phyloP scores from a whole-genome alignment of 2,113 vertebrate species.

The Centropristis striata region DNA sequence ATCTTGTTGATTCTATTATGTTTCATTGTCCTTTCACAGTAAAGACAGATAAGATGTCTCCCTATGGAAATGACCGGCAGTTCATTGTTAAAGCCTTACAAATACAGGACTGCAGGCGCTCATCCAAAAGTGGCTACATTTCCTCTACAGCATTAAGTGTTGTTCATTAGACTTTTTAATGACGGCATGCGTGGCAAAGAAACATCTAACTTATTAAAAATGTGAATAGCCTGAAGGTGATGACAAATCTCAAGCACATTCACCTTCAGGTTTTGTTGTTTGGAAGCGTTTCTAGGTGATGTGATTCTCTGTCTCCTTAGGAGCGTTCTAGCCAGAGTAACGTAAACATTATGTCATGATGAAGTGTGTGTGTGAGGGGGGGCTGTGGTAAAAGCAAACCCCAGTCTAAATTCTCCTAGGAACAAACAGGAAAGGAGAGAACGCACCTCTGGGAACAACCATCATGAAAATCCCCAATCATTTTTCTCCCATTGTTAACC shows the following conservation, averaged over 20 bases:
- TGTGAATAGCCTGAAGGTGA: neutral
- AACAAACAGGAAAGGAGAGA: neutral
- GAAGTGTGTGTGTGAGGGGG: constrained; percentile 12
- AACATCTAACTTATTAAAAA: neutral
- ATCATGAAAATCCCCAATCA: constrained; percentile 32
- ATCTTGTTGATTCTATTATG: neutral
- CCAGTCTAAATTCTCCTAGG: constrained; percentile 4
- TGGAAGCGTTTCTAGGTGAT: constrained; percentile 33
- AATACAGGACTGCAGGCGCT: neutral
- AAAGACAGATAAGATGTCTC: neutral
- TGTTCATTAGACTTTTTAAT: neutral
- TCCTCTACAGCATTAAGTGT: neutral
- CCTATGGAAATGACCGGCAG: neutral
- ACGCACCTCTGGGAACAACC: constrained; percentile 15
- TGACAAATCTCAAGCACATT: neutral
- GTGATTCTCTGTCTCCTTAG: constrained; percentile 10
- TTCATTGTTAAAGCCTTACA: neutral
- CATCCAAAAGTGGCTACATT: neutral
- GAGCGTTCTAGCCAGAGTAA: neutral
- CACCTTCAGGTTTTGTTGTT: neutral
- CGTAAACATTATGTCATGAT: constrained; percentile 57
- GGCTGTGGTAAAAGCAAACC: constrained; percentile 7
- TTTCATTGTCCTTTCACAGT: neutral
- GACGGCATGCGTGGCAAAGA: neutral
- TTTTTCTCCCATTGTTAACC: constrained; percentile 12